phyloP scores from a whole-genome alignment of 2,113 vertebrate species.

The Rhizomys pruinosus region DNA sequence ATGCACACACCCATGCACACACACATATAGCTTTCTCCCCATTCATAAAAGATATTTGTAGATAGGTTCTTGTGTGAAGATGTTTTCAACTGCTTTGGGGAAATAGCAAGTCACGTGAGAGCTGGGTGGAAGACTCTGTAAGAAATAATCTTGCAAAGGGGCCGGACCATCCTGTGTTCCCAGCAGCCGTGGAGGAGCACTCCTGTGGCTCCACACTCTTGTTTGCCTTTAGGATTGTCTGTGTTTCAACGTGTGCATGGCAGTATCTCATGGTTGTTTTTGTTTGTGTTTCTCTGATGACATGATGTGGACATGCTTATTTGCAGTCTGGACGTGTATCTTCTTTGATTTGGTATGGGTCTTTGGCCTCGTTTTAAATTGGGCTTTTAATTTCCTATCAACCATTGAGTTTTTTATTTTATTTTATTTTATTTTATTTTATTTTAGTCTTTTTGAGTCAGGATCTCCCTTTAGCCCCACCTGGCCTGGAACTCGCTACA shows the following conservation, averaged over 20 bases:
- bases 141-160: background rate
- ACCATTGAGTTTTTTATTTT: background rate
- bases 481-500: no score
- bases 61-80: no score
- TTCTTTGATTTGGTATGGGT: background rate
- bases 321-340: background rate
- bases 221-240: background rate
- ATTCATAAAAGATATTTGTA: no score
- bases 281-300: background rate
- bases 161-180: no score
- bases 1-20: no score
- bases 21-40: no score
- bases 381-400: background rate
- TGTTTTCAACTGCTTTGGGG: background rate
- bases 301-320: background rate
- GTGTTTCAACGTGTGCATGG: no score
- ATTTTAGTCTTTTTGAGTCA: no score
- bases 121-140: background rate
- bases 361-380: background rate
- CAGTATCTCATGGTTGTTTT: no score
- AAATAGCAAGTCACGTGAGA: background rate
- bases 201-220: background rate
- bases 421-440: background rate
- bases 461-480: no score
- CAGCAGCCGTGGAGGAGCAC: no score